These are phyloP conservation scores for Nesoenas mayeri DNA, from an alignment of 2,113 vertebrate species.

Conservation along the genomic window DNA sequence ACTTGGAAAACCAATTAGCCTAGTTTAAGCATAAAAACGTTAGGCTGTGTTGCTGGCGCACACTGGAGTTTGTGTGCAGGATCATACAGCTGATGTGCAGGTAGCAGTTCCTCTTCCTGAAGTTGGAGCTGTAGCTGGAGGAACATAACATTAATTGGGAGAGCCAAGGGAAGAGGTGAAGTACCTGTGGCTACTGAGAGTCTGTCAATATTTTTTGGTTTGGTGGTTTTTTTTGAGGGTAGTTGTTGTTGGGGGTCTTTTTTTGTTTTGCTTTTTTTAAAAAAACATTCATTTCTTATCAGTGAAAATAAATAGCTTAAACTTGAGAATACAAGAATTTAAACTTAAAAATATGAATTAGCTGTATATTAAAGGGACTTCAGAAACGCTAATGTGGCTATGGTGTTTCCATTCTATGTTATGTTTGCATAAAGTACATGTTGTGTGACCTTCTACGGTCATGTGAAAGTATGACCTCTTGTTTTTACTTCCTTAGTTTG, in stretches of 20 bases:
- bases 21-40: not conserved
- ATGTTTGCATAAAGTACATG: not conserved
- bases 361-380: not conserved
- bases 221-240: not conserved
- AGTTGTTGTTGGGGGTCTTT: too few species aligned
- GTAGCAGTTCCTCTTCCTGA: not conserved
- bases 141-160: not conserved
- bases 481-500: slow-evolving; percentile 25
- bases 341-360: not conserved
- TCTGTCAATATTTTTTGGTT: not conserved
- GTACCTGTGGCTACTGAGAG: not conserved
- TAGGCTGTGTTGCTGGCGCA: not conserved
- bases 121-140: not conserved
- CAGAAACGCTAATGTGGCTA: not conserved
- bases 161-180: not conserved
- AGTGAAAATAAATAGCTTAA: not conserved
- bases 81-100: not conserved
- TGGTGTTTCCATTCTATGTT: not conserved
- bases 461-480: slow-evolving; percentile 25
- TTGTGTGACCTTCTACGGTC: slow-evolving; percentile 18
- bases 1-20: slow-evolving; percentile 30
- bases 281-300: not conserved
- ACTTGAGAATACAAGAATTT: not conserved
- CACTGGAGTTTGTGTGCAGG: not conserved
- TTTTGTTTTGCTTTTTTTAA: too few species aligned